Base-by-base conservation (phyloP, 2,113 vertebrate genomes). In the Cyanoderma ruficeps region DNA sequence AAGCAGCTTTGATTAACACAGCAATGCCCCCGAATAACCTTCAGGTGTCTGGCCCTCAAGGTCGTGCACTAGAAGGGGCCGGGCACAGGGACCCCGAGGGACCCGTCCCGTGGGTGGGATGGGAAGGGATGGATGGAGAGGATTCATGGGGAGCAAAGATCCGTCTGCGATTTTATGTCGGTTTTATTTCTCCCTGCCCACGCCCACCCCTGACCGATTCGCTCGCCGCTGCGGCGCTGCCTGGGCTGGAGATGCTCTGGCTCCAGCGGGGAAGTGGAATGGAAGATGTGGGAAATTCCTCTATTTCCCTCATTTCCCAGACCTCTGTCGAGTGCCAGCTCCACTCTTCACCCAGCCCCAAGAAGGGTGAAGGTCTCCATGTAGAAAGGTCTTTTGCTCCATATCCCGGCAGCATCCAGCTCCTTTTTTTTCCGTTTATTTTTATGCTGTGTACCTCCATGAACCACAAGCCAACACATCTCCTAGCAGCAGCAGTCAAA, bases 21-120 rank as follows among this genome's bases (percentile, higher is more conserved):
- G 74, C 5, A 15, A 82, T 96, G 94, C 85, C 94, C 95, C 88
- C 19, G 0, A 83, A 75, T 93, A 94, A 96, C 96, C 94, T 95
- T 85, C 90, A 83, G 91, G 85, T 8, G 0, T 92, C 96, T 93
- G 90, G 83, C 33, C 42, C 76, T 60, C 92, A 82, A 97, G 96
- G 96, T 93, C 64, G 0, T 3, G 14, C 0, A 0, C n/a, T 24
- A 46, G 67, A 80, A 90, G 42, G 56, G 69, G 17, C 13, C 0
- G 1, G 13, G 57, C 74, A 35, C 37, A 64, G 44, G 71, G 89
- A 89, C 65, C 61, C 37, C 3, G 0, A 4, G 25, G 53, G 39
- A 11, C 41, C 60, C 37, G 4, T 8, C 3, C 11, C 1, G 1
- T 2, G 1, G 55, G 46, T n/a, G 72, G 37, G 31, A 49, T 49